Base-by-base conservation (phyloP, 2,888 invertebrate genomes). In the Bellardia bayeri region DNA sequence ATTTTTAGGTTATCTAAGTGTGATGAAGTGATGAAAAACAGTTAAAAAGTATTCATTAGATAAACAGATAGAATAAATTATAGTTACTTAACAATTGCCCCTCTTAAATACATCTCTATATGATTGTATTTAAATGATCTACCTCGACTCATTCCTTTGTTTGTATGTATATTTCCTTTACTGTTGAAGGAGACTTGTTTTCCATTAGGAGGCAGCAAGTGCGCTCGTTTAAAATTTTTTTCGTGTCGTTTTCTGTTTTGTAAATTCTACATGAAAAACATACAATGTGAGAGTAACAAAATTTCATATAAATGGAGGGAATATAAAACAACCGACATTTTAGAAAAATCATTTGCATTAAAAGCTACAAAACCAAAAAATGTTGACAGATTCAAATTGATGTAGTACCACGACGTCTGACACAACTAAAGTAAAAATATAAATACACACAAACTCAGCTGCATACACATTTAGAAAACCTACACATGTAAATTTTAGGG, bases 121-220 rank as follows among this genome's bases (percentile, higher is more conserved):
- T 71, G 9, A 51, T 14, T 80, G 37, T 7, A 51, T 37, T 51
- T 51, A 13, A 37, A 51, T 71, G 14, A 51, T 63, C 51, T 71
- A 61, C 80, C 63, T 61, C 71, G 40, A 58, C 72, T 64, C 16
- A 45, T 66, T 33, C 16, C 30, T 61, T 63, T 69, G 11, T 63
- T 56, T 66, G 13, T 69, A 33, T 75, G 33, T 61, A 11, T 72
- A n/a, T 80, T 66, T 54, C n/a, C 40, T 58, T 42, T 23, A 16
- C 56, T 40, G 54, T 51, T 85, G 85, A 75, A 80, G 80, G 75
- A 80, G 74, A 79, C 80, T 80, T 54, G 49, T 8, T 61, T 80
- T 69, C 45, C 33, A 56, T 74, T 75, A 11, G 14, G 63, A 80
- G 30, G 45, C 69, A 56, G 69, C 68, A 85, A 74, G 68, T 61